Conservation (phyloP, 2,797 vertebrate species). For the Dryobates pubescens region DNA sequence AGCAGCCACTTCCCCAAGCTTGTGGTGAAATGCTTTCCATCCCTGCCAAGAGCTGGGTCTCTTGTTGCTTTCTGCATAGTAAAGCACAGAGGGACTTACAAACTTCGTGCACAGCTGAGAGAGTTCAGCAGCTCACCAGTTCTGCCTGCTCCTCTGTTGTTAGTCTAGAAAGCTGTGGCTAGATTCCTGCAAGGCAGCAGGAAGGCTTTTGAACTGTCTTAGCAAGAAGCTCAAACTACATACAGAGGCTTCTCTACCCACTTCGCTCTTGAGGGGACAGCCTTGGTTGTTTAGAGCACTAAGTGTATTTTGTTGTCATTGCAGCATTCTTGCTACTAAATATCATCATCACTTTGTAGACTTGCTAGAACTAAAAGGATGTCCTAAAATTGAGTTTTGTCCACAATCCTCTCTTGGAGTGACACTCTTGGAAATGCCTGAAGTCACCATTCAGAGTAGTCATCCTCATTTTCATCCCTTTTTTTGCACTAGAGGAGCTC, state of each 20-base stretch:
- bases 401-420: neutral
- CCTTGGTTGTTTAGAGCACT: neutral
- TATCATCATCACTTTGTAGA: neutral
- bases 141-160: neutral
- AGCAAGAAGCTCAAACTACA: neutral
- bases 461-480: neutral
- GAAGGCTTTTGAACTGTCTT: neutral
- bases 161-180: neutral
- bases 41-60: neutral
- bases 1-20: conserved; percentile 5
- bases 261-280: neutral
- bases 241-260: neutral
- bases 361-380: neutral
- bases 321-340: neutral
- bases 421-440: neutral
- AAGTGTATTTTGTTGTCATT: neutral
- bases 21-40: conserved; percentile 50
- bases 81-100: neutral
- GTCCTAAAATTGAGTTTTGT: neutral
- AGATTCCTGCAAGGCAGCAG: neutral
- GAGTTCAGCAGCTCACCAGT: neutral
- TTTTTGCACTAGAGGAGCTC: neutral
- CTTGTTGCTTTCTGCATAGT: neutral
- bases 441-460: neutral
- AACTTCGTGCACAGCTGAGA: neutral